Evolutionary conservation across 1,140 invertebrate species (phyloP).

Genomic region (Daktulosphaira vitifoliae): DNA sequence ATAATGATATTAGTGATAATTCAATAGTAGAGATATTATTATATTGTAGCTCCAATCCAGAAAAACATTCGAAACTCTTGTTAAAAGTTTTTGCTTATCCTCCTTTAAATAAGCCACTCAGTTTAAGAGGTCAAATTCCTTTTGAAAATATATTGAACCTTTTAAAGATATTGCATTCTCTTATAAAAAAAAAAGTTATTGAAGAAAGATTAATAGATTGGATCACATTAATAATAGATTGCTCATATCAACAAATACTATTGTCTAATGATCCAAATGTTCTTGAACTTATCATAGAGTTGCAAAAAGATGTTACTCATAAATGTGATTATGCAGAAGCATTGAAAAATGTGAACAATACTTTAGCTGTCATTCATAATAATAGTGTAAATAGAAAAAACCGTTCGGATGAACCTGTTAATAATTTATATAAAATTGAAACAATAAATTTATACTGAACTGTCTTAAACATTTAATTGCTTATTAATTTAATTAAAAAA

Average conservation of each 20-base stretch:
- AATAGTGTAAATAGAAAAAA: constrained; percentile 9
- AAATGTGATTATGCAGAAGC: constrained; percentile 28
- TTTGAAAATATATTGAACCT: constrained; percentile 14
- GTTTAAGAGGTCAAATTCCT: not conserved
- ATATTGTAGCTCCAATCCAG: not conserved
- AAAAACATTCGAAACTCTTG: constrained; percentile 11
- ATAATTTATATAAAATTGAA: constrained; percentile 31
- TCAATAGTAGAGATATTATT: constrained; percentile 23
- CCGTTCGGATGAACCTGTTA: constrained; percentile 6
- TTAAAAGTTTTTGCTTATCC: constrained; percentile 23
- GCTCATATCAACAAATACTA: constrained; percentile 22
- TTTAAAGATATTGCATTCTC: constrained; percentile 14
- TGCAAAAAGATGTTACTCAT: constrained; percentile 15
- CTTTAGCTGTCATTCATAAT: not conserved
- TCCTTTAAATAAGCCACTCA: constrained; percentile 21
- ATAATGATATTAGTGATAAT: constrained; percentile 16
- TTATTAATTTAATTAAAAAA: too few relatives aligned
- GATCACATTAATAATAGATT: constrained; percentile 23
- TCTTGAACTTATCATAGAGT: constrained; percentile 17
- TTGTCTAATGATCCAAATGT: constrained; percentile 25
- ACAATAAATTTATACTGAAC: constrained; percentile 26
- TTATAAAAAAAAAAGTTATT: constrained; percentile 12
- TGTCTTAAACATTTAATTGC: not conserved
- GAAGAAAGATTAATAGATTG: constrained; percentile 27
- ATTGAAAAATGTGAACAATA: constrained; percentile 1